phyloP scores from a whole-genome alignment of 2,888 invertebrate genomes.

The Ennomos erosarius region DNA sequence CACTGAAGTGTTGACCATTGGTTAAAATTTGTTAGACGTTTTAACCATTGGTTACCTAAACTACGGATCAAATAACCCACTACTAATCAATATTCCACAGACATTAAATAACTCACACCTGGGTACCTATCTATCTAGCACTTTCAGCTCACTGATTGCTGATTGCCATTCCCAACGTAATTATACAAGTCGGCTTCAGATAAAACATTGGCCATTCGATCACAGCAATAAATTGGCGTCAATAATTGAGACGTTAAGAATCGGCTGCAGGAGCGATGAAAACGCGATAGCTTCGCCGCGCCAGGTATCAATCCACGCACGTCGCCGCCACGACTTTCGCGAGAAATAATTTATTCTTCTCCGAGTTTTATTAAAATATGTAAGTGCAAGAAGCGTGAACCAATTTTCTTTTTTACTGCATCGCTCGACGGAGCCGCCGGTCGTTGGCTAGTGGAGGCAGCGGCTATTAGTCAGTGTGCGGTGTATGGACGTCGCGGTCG shows the following conservation, averaged over 20 bases:
- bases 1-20: too few relatives aligned
- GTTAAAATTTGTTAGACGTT: too few relatives aligned
- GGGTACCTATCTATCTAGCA: background rate
- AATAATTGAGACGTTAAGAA: conserved; percentile 64
- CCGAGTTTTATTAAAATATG: conserved; percentile 77
- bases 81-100: background rate
- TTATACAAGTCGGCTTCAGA: conserved; percentile 15
- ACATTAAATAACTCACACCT: background rate
- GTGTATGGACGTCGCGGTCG: conserved; percentile 68
- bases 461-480: conserved; percentile 63
- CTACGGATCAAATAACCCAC: too few relatives aligned
- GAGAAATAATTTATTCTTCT: conserved; percentile 77
- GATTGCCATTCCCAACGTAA: conserved; percentile 14
- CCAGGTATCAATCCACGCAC: conserved; percentile 63
- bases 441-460: conserved; percentile 42
- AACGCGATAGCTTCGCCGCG: conserved; percentile 67
- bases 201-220: conserved; percentile 48
- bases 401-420: conserved; percentile 80
- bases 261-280: conserved; percentile 69
- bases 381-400: conserved; percentile 81
- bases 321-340: conserved; percentile 76
- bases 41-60: too few relatives aligned
- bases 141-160: conserved; percentile 8
- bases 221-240: conserved; percentile 54
- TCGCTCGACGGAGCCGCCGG: conserved; percentile 55